phyloP scores from a whole-genome alignment of 2,113 vertebrate genomes.

The Acrocephalus kingi region DNA sequence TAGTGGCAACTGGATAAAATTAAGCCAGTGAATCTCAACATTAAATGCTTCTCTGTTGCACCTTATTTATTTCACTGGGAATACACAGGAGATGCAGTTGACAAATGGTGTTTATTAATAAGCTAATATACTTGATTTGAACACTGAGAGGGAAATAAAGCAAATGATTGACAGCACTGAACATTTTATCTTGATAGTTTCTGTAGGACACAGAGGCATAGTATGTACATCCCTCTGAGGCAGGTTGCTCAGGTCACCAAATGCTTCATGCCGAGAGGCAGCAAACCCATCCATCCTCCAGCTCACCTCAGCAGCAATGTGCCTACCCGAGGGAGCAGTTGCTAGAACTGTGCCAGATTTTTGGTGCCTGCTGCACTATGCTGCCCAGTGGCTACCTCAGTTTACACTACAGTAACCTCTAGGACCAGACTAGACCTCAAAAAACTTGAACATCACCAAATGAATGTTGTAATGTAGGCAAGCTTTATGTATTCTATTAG shows the following conservation, averaged over 20 bases:
- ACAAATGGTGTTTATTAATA: background rate
- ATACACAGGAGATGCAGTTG: background rate
- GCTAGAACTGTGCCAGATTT: background rate
- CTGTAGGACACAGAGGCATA: background rate
- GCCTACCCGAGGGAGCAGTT: background rate
- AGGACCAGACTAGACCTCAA: background rate
- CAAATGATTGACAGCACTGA: background rate
- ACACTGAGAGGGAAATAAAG: background rate
- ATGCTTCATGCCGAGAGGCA: background rate
- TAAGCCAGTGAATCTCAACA: constrained; percentile 37
- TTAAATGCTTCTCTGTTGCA: background rate
- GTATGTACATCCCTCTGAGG: background rate
- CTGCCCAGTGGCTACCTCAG: background rate
- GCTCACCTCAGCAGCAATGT: background rate
- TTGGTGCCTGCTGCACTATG: background rate
- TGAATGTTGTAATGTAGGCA: background rate
- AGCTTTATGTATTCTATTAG: background rate
- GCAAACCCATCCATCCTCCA: background rate
- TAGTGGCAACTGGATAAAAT: constrained; percentile 29
- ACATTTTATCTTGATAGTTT: background rate
- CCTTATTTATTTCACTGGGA: background rate
- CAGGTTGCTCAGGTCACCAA: background rate
- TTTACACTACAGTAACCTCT: background rate
- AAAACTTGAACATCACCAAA: background rate
- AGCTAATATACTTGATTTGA: background rate